Conservation (phyloP, 2,113 vertebrate genomes). For the Ptilonorhynchus violaceus region DNA sequence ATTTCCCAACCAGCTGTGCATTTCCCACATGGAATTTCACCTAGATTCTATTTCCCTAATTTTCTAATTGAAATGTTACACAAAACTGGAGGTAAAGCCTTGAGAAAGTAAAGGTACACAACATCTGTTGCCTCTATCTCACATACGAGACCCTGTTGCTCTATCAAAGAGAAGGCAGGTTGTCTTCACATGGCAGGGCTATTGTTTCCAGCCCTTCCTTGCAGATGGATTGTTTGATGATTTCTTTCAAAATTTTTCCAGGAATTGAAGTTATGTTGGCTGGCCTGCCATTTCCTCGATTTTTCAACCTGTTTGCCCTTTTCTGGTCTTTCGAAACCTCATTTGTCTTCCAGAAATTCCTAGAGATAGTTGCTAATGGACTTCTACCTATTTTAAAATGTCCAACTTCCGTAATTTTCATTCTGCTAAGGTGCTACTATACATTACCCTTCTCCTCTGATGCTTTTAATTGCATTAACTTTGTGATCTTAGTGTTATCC, state of each 20-base stretch:
- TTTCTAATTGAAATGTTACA: not conserved
- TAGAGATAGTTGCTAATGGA: not conserved
- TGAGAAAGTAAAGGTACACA: not conserved
- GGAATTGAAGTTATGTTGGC: not conserved
- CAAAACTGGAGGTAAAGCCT: not conserved
- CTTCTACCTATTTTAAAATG: not conserved
- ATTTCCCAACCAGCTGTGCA: not conserved
- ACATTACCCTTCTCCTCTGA: not conserved
- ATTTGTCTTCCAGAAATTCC: not conserved
- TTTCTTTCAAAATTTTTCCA: not conserved
- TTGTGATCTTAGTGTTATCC: not conserved
- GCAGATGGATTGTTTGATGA: not conserved
- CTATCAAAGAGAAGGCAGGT: not conserved
- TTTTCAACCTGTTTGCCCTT: not conserved
- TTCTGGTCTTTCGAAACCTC: not conserved
- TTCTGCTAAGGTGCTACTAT: not conserved
- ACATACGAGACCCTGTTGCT: not conserved
- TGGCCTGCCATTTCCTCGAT: not conserved
- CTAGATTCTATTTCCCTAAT: not conserved
- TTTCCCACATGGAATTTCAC: not conserved
- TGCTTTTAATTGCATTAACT: not conserved
- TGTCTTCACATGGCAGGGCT: not conserved
- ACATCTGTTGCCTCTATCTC: not conserved
- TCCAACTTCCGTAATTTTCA: not conserved
- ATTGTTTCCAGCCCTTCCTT: constrained; percentile 16